Percentiles rank a stretch among this genome's conserved stretches.
phyloP scores from a whole-genome alignment of 2,888 invertebrate species.

The Tetanocera ferruginea region DNA sequence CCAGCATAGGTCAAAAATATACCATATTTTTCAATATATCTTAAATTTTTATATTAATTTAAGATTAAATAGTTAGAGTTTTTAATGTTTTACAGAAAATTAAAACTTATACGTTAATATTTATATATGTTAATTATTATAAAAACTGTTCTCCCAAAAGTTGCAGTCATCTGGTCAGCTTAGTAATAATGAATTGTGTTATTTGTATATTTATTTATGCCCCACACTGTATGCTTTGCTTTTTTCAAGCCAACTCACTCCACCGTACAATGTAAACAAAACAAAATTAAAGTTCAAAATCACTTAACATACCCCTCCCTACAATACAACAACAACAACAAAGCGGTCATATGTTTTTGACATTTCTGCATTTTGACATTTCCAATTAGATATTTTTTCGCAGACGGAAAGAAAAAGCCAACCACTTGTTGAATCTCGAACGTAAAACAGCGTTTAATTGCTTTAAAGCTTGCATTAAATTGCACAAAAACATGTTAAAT shows the following conservation, averaged over 20 bases:
- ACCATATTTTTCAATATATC: too few relatives aligned
- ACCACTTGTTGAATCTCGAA: slow-evolving; percentile 45
- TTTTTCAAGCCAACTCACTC: background rate
- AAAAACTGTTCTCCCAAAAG: background rate
- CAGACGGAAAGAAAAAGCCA: background rate
- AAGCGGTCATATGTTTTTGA: slow-evolving; percentile 58
- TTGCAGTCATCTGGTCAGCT: too few relatives aligned
- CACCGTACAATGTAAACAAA: background rate
- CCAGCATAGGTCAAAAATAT: too few relatives aligned
- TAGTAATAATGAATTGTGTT: too few relatives aligned
- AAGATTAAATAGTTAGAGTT: too few relatives aligned
- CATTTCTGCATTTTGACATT: slow-evolving; percentile 46
- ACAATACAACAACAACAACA: background rate
- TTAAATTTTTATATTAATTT: too few relatives aligned
- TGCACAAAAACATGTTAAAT: background rate
- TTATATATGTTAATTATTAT: too few relatives aligned
- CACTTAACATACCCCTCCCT: slow-evolving; percentile 17
- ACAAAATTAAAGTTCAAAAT: slow-evolving; percentile 29
- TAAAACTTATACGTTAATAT: too few relatives aligned
- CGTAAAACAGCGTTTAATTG: background rate
- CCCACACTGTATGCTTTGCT: background rate
- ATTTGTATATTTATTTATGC: too few relatives aligned
- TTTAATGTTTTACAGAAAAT: too few relatives aligned
- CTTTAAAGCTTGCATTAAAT: background rate
- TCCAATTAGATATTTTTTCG: slow-evolving; percentile 29